phyloP scores from a whole-genome alignment of 2,888 invertebrate species.

The Seira ritae region DNA sequence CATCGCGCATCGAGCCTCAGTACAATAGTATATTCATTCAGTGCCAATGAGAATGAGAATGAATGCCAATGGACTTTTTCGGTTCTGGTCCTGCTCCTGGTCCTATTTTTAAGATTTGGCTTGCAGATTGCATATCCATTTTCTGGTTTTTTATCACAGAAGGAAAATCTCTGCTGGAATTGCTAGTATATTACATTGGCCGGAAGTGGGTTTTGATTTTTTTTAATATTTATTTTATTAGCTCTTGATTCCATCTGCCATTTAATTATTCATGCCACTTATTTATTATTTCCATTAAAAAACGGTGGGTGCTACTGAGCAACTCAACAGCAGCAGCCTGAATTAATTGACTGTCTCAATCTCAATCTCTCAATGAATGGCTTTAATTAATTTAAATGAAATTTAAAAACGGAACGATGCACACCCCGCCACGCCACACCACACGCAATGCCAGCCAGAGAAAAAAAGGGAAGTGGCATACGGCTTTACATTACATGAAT shows the following conservation, averaged over 20 bases:
- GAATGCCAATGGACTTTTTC: background rate
- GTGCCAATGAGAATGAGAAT: too few relatives aligned
- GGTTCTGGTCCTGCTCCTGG: background rate
- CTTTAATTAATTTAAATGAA: too few relatives aligned
- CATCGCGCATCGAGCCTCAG: too few relatives aligned
- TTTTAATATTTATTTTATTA: slow-evolving; percentile 37
- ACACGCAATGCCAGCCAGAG: too few relatives aligned
- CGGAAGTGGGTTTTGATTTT: slow-evolving; percentile 57
- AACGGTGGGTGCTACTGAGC: too few relatives aligned
- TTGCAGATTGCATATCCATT: background rate
- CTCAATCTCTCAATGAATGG: background rate
- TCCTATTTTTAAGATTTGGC: background rate
- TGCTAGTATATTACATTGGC: slow-evolving; percentile 20
- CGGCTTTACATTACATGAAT: too few relatives aligned
- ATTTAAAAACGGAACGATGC: too few relatives aligned
- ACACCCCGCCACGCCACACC: too few relatives aligned
- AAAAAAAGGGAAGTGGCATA: too few relatives aligned
- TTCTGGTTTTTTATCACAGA: slow-evolving; percentile 12
- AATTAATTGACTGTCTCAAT: slow-evolving; percentile 29
- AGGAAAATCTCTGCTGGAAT: background rate
- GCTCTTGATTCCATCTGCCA: slow-evolving; percentile 15
- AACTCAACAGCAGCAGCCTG: slow-evolving; percentile 32
- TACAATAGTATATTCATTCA: too few relatives aligned
- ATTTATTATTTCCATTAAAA: background rate
- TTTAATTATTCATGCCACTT: background rate